These are phyloP conservation scores for Neoseiulus cucumeris DNA, from an alignment of 1,140 invertebrate species.

Conservation along the genomic window DNA sequence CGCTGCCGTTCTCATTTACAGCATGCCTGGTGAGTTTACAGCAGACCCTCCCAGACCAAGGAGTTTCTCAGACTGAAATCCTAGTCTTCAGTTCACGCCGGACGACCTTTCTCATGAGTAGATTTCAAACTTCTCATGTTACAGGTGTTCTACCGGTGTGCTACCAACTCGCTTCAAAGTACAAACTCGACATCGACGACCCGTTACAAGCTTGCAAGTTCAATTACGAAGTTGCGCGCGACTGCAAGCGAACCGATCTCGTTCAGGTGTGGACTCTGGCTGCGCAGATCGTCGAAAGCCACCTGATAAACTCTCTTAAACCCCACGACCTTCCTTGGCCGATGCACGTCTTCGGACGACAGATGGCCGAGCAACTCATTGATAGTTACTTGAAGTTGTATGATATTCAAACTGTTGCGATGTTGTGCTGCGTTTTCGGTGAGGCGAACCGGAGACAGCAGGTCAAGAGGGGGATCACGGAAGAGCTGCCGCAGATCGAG, in stretches of 20 bases:
- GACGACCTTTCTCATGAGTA: too few relatives aligned
- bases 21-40: neutral
- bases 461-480: neutral
- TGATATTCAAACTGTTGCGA: slow-evolving; percentile 80
- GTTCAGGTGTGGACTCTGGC: slow-evolving; percentile 36
- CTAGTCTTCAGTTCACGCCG: too few relatives aligned
- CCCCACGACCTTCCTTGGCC: slow-evolving; percentile 42
- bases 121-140: neutral
- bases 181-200: neutral
- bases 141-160: neutral
- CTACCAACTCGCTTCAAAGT: slow-evolving; percentile 1
- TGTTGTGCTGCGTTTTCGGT: slow-evolving; percentile 68
- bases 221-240: slow-evolving; percentile 52
- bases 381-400: slow-evolving; percentile 36
- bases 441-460: neutral
- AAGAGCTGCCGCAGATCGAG: slow-evolving; percentile 26
- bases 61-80: too few relatives aligned
- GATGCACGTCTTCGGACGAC: slow-evolving; percentile 61
- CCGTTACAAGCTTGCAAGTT: slow-evolving; percentile 41
- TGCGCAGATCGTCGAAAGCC: slow-evolving; percentile 12
- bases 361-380: slow-evolving; percentile 53
- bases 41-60: neutral
- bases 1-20: neutral
- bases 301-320: neutral
- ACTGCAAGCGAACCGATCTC: slow-evolving; percentile 52